Percentiles rank a stretch among this genome's conserved stretches.
phyloP scores from a whole-genome alignment of 2,888 invertebrate genomes.

The Gymnoscelis rufifasciata region DNA sequence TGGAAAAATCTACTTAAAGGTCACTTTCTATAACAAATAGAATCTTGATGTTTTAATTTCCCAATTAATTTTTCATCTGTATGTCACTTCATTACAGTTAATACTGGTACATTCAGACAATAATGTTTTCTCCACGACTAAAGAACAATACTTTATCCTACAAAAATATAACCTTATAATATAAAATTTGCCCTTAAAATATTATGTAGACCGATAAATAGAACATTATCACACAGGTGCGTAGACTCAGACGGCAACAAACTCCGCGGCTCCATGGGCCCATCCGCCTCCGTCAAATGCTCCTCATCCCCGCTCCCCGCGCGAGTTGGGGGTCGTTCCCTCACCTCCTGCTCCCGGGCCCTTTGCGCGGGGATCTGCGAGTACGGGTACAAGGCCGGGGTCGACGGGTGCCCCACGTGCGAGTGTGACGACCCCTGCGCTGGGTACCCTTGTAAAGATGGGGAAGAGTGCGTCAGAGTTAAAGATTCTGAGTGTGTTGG shows the following conservation, averaged over 20 bases:
- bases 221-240: slow-evolving; percentile 65
- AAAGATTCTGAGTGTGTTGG: slow-evolving; percentile 82
- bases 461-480: slow-evolving; percentile 86
- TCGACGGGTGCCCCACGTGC: slow-evolving; percentile 88
- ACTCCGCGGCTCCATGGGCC: slow-evolving; percentile 88
- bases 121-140: too few species aligned
- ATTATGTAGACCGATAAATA: too few species aligned
- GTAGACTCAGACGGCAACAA: slow-evolving; percentile 89
- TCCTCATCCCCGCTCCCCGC: slow-evolving; percentile 52
- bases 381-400: slow-evolving; percentile 86
- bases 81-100: too few species aligned
- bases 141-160: too few species aligned
- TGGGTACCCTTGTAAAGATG: slow-evolving; percentile 84
- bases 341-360: slow-evolving; percentile 81
- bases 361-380: slow-evolving; percentile 91
- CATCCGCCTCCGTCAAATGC: slow-evolving; percentile 84
- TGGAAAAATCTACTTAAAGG: too few species aligned
- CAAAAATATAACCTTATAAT: too few species aligned
- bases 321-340: slow-evolving; percentile 71
- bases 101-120: too few species aligned
- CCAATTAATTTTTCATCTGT: too few species aligned
- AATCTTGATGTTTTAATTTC: too few species aligned
- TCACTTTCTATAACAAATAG: too few species aligned
- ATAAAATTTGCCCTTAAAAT: too few species aligned
- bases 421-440: slow-evolving; percentile 92